These are phyloP conservation scores for Pheosia gnoma DNA, from an alignment of 2,888 invertebrate genomes.

Conservation along the genomic window DNA sequence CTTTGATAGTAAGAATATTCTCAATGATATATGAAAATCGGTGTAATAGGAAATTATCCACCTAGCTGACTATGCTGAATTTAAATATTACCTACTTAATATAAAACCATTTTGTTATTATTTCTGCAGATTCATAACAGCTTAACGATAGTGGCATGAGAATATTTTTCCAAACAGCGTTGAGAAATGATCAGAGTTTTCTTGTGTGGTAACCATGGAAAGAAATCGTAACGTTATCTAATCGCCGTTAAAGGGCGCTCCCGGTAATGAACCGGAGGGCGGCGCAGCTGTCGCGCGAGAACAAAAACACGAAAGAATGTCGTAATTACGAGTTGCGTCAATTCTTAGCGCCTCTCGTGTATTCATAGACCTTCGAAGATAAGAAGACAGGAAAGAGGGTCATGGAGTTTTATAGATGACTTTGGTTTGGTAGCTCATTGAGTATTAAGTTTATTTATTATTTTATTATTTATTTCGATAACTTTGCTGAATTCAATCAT, in stretches of 20 bases:
- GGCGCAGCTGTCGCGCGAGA: background rate
- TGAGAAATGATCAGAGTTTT: background rate
- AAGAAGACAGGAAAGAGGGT: background rate
- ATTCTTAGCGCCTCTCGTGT: background rate
- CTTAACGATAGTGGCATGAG: too few relatives aligned
- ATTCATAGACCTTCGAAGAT: background rate
- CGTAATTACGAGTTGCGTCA: background rate
- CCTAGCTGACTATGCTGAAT: too few relatives aligned
- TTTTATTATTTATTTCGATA: too few relatives aligned
- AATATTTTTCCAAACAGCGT: background rate
- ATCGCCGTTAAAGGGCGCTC: conserved; percentile 1
- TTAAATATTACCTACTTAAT: too few relatives aligned
- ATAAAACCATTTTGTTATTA: too few relatives aligned
- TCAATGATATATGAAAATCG: too few relatives aligned
- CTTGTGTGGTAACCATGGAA: background rate
- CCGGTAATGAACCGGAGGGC: conserved; percentile 1
- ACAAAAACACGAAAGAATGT: conserved; percentile 7
- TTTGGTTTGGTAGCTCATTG: too few relatives aligned
- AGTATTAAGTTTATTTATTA: too few relatives aligned
- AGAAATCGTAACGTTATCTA: background rate
- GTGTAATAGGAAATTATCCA: too few relatives aligned
- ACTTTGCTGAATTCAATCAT: too few relatives aligned
- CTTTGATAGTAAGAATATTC: too few relatives aligned
- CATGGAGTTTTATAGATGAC: background rate
- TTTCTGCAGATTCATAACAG: too few relatives aligned